These are phyloP conservation scores for Lycocerus yunnanus DNA, from an alignment of 2,888 invertebrate genomes.

Conservation along the genomic window DNA sequence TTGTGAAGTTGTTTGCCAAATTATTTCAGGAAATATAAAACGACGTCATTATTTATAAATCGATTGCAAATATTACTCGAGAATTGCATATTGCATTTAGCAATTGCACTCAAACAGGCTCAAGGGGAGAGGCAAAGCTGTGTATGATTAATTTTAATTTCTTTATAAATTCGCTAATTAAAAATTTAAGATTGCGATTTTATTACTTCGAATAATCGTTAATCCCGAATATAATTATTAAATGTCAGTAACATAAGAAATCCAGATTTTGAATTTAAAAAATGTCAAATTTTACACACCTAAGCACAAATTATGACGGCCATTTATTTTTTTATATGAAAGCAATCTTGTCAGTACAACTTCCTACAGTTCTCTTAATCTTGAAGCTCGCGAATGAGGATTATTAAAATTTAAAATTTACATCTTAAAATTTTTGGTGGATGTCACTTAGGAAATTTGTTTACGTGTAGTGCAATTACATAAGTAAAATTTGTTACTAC, in stretches of 20 bases:
- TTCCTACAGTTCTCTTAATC: not conserved
- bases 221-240: not conserved
- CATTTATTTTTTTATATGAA: not conserved
- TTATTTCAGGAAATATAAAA: too few relatives aligned
- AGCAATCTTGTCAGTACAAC: not conserved
- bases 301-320: not conserved
- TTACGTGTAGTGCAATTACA: not conserved
- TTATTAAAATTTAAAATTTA: not conserved
- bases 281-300: not conserved
- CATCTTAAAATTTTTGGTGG: not conserved
- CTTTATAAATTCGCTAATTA: not conserved
- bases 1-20: too few relatives aligned
- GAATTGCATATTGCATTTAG: too few relatives aligned
- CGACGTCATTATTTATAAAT: too few relatives aligned
- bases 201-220: not conserved
- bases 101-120: too few relatives aligned
- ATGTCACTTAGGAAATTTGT: not conserved
- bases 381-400: not conserved
- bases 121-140: too few relatives aligned
- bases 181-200: not conserved
- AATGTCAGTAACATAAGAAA: not conserved
- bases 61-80: too few relatives aligned
- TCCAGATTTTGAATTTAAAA: not conserved
- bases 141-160: not conserved
- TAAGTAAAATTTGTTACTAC: slow-evolving; percentile 1